phyloP scores from a whole-genome alignment of 2,888 invertebrate genomes.

The Anodontia alba region DNA sequence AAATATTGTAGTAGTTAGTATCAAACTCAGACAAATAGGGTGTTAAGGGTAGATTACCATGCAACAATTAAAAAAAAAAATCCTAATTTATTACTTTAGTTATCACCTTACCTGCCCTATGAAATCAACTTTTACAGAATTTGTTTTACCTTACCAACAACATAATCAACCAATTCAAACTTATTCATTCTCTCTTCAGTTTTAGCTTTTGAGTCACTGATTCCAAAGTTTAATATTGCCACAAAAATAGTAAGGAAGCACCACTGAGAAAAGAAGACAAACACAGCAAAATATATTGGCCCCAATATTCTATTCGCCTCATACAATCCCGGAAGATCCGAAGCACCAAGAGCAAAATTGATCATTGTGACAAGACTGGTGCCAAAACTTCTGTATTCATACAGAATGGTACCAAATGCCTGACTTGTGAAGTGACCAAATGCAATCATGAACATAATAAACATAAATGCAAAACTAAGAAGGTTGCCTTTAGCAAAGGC shows the following conservation, averaged over 20 bases:
- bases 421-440: constrained; percentile 62
- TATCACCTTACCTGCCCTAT: too few relatives aligned
- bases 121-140: not conserved
- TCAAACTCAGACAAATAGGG: too few relatives aligned
- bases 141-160: constrained; percentile 62
- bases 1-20: too few relatives aligned
- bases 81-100: too few relatives aligned
- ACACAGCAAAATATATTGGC: constrained; percentile 64
- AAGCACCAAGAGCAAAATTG: constrained; percentile 65
- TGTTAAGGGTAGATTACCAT: too few relatives aligned
- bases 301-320: constrained; percentile 58
- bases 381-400: constrained; percentile 52
- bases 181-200: constrained; percentile 54
- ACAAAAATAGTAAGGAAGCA: constrained; percentile 67
- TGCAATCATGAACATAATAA: constrained; percentile 51
- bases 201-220: constrained; percentile 47
- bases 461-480: constrained; percentile 50
- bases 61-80: too few relatives aligned
- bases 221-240: constrained; percentile 65
- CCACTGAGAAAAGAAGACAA: constrained; percentile 59
- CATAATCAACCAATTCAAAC: constrained; percentile 64
- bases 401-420: constrained; percentile 59
- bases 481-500: constrained; percentile 41
- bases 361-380: constrained; percentile 56
- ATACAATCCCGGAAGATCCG: constrained; percentile 61